Percentiles rank a stretch among this genome's conserved stretches.
phyloP scores from a whole-genome alignment of 1,140 invertebrate genomes.

The Drosophila parabipectinata region DNA sequence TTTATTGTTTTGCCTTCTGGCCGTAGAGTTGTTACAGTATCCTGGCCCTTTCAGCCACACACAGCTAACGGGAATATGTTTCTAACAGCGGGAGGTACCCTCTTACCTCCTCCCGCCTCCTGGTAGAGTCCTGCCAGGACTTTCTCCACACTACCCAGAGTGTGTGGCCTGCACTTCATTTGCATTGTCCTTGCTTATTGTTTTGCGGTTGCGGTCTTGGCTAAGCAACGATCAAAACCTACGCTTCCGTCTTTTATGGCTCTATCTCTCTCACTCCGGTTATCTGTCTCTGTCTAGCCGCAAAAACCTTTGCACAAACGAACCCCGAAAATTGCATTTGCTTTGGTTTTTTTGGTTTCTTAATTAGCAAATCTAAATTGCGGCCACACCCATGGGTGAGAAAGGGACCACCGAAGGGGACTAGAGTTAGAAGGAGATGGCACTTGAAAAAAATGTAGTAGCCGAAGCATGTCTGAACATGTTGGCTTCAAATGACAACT shows the following conservation, averaged over 20 bases:
- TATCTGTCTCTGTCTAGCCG: background rate
- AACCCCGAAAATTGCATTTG: slow-evolving; percentile 72
- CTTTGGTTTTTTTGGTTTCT: slow-evolving; percentile 67
- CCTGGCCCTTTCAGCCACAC: slow-evolving; percentile 17
- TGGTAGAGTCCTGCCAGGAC: background rate
- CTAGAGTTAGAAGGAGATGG: background rate
- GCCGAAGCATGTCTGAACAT: too few relatives aligned
- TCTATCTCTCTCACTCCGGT: background rate
- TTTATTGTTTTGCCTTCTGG: slow-evolving; percentile 5
- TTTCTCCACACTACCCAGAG: background rate
- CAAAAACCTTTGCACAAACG: slow-evolving; percentile 22
- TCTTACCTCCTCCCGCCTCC: too few relatives aligned
- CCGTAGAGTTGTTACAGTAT: slow-evolving; percentile 2
- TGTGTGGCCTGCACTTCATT: slow-evolving; percentile 56
- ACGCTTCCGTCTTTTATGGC: background rate
- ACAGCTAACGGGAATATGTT: slow-evolving; percentile 1
- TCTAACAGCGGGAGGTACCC: background rate
- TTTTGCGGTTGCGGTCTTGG: slow-evolving; percentile 67
- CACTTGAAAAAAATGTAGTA: background rate
- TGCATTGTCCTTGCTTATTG: slow-evolving; percentile 75
- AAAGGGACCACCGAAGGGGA: background rate
- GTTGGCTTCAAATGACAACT: too few relatives aligned
- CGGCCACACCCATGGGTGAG: background rate
- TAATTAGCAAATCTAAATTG: slow-evolving; percentile 68
- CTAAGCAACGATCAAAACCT: slow-evolving; percentile 55